Conservation (phyloP, 2,113 vertebrate species). For the Atrichornis clamosus region DNA sequence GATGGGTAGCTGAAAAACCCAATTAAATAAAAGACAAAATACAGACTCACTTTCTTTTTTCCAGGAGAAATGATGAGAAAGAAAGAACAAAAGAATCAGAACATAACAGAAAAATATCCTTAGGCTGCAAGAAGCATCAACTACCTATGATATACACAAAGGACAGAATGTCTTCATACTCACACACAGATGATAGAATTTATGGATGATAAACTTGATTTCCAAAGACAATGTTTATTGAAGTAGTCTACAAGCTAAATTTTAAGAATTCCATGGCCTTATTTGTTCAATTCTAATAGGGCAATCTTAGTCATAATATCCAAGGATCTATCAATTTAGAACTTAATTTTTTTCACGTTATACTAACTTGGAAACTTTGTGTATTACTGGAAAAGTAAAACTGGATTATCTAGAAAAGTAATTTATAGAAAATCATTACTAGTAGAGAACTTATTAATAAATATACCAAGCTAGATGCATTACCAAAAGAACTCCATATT, state of each 20-base stretch:
- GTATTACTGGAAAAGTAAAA: background rate
- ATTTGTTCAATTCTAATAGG: background rate
- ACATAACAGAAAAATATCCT: background rate
- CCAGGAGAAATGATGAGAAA: background rate
- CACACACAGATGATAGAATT: background rate
- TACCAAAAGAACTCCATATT: background rate
- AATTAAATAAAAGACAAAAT: background rate
- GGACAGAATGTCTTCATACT: background rate
- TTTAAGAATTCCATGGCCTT: background rate
- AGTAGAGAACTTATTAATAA: background rate
- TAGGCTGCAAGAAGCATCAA: background rate
- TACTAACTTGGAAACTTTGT: background rate
- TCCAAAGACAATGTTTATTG: background rate
- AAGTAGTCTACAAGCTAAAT: background rate
- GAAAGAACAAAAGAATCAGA: background rate
- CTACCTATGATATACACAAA: background rate
- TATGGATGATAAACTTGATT: background rate
- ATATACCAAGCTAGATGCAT: background rate
- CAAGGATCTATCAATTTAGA: background rate
- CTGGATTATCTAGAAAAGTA: background rate
- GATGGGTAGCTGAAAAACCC: background rate
- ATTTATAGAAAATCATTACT: background rate
- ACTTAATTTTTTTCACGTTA: background rate
- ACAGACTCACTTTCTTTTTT: background rate
- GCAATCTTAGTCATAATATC: background rate